Conservation (phyloP, 2,113 vertebrate genomes). For the Donacobius atricapilla region DNA sequence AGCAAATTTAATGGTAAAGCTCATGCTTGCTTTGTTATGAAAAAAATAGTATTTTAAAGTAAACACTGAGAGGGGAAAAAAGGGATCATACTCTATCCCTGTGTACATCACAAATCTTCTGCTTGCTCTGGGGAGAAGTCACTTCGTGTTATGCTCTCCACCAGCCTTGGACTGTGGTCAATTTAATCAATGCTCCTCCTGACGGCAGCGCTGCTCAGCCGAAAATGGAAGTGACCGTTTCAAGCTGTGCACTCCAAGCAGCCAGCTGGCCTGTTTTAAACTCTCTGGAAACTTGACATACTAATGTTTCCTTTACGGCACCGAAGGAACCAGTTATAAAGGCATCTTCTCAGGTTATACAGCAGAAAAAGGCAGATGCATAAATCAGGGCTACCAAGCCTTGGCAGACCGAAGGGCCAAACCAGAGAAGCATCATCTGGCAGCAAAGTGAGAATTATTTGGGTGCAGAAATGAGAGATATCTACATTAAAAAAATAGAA, state of each 20-base stretch:
- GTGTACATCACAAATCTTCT: neutral
- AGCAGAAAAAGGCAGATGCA: neutral
- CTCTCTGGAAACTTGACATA: constrained; percentile 38
- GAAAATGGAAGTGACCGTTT: constrained; percentile 43
- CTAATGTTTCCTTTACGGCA: constrained; percentile 3
- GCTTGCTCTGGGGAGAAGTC: neutral
- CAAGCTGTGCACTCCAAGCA: constrained; percentile 32
- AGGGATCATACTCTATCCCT: neutral
- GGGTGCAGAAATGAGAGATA: neutral
- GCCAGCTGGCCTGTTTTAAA: constrained; percentile 44
- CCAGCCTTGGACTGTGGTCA: constrained; percentile 22
- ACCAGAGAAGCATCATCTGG: rapidly evolving
- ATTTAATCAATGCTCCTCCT: constrained; percentile 51
- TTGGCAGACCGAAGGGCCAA: neutral
- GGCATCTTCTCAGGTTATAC: neutral
- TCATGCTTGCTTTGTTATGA: neutral
- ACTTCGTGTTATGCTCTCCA: neutral
- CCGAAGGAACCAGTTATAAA: neutral
- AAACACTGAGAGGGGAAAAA: neutral
- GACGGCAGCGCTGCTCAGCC: neutral
- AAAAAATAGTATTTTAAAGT: neutral
- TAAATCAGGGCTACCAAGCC: neutral
- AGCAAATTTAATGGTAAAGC: neutral
- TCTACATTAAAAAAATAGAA: neutral
- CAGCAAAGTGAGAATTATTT: neutral